These are phyloP conservation scores for Micromussa lordhowensis DNA, from an alignment of 92 coral and sea anemone species.

Conservation along the genomic window DNA sequence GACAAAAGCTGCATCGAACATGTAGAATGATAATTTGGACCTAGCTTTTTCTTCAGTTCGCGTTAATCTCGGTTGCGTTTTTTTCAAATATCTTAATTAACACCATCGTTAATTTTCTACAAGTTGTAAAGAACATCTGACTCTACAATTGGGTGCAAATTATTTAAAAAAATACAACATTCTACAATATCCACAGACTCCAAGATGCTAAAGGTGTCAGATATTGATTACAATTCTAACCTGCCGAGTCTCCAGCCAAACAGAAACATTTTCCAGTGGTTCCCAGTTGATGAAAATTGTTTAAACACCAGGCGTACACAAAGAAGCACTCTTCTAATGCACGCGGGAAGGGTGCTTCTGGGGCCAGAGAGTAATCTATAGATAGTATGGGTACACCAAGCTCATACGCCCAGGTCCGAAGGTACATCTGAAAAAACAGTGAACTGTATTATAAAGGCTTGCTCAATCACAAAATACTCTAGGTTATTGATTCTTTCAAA, in stretches of 20 bases:
- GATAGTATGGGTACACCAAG: constrained; percentile 90
- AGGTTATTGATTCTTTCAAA: too few relatives aligned
- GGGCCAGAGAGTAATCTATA: constrained; percentile 92
- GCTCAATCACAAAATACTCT: neutral
- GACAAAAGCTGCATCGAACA: too few relatives aligned
- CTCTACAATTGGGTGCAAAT: too few relatives aligned
- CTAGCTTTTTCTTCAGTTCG: too few relatives aligned
- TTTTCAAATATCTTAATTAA: too few relatives aligned
- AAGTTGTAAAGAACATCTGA: too few relatives aligned
- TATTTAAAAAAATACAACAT: too few relatives aligned
- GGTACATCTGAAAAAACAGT: constrained; percentile 76
- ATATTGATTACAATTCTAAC: constrained; percentile 40
- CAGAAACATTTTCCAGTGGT: constrained; percentile 84
- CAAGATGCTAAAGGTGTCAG: neutral
- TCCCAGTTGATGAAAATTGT: constrained; percentile 85
- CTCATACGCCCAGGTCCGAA: constrained; percentile 93
- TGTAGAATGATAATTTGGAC: too few relatives aligned
- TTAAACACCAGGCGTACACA: constrained; percentile 93
- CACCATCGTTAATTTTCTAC: too few relatives aligned
- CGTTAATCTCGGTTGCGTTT: too few relatives aligned
- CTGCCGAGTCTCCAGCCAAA: constrained; percentile 98
- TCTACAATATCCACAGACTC: neutral
- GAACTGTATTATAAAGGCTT: neutral
- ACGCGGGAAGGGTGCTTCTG: constrained; percentile 96
- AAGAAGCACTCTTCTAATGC: constrained; percentile 97